Conservation (phyloP, 1,140 invertebrate genomes). For the Drosophila seguyi region DNA sequence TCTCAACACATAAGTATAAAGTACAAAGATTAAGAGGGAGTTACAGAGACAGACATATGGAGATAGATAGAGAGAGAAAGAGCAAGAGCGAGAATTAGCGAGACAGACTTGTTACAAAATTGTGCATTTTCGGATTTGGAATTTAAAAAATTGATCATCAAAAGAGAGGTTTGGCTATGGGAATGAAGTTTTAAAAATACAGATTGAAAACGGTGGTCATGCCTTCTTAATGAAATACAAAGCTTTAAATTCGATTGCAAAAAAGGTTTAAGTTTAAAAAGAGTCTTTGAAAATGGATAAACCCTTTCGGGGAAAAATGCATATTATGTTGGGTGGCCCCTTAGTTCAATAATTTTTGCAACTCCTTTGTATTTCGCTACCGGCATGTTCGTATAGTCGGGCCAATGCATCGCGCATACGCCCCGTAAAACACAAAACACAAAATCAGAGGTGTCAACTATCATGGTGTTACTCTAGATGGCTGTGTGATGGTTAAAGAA, state of each 20-base stretch:
- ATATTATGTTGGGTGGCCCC: slow-evolving; percentile 2
- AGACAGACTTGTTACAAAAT: slow-evolving; percentile 55
- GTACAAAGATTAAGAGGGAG: slow-evolving; percentile 59
- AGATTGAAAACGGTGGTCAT: slow-evolving; percentile 19
- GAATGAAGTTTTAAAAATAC: slow-evolving; percentile 11
- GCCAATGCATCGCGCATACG: slow-evolving; percentile 26
- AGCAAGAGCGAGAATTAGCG: slow-evolving; percentile 49
- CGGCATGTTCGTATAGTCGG: slow-evolving; percentile 1
- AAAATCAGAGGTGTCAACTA: slow-evolving; percentile 33
- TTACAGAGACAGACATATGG: slow-evolving; percentile 61
- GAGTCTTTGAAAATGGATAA: not conserved
- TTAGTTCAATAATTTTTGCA: not conserved
- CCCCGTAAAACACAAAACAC: slow-evolving; percentile 28
- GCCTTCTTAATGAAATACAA: slow-evolving; percentile 47
- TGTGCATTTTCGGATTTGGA: slow-evolving; percentile 55
- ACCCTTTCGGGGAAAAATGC: no score
- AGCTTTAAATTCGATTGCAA: slow-evolving; percentile 21
- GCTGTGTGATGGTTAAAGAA: slow-evolving; percentile 31
- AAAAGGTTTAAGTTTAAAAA: slow-evolving; percentile 5
- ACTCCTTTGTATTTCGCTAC: slow-evolving; percentile 27
- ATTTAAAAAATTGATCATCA: slow-evolving; percentile 37
- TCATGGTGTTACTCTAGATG: slow-evolving; percentile 16
- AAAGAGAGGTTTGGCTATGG: slow-evolving; percentile 27
- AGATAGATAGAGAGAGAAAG: slow-evolving; percentile 44
- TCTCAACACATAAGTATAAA: slow-evolving; percentile 63